Conservation (phyloP, 2,797 vertebrate species). For the Falco biarmicus region DNA sequence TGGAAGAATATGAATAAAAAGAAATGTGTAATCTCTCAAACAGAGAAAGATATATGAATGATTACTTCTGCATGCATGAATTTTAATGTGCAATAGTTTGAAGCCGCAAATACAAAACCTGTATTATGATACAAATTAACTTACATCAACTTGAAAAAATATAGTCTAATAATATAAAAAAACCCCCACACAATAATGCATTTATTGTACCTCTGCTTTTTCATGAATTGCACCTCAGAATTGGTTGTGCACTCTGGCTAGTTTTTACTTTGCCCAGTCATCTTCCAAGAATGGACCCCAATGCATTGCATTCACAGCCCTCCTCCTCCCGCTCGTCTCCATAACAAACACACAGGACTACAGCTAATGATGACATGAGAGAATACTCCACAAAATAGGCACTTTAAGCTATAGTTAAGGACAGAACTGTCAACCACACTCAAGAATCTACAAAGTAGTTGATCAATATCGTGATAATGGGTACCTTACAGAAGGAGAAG, state of each 20-base stretch:
- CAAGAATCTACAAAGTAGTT: neutral
- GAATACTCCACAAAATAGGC: neutral
- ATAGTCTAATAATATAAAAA: neutral
- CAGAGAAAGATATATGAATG: neutral
- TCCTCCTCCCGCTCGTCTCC: neutral
- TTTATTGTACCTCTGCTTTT: neutral
- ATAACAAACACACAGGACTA: neutral
- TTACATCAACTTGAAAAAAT: neutral
- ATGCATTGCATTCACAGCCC: neutral
- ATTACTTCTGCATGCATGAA: neutral
- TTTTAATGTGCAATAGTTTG: neutral
- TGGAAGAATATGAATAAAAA: slow-evolving; percentile 68
- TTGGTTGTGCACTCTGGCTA: neutral
- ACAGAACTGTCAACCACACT: neutral
- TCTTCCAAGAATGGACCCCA: neutral
- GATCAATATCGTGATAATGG: neutral
- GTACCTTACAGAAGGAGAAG: rapidly evolving
- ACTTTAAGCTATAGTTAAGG: neutral
- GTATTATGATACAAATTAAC: neutral
- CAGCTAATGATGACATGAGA: neutral
- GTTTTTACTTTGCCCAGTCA: neutral
- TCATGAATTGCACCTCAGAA: neutral
- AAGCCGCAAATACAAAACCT: neutral
- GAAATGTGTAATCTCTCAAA: slow-evolving; percentile 55
- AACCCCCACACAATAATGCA: neutral